Base-by-base conservation (phyloP, 2,888 invertebrate genomes). In the Cheilosia grossa region DNA sequence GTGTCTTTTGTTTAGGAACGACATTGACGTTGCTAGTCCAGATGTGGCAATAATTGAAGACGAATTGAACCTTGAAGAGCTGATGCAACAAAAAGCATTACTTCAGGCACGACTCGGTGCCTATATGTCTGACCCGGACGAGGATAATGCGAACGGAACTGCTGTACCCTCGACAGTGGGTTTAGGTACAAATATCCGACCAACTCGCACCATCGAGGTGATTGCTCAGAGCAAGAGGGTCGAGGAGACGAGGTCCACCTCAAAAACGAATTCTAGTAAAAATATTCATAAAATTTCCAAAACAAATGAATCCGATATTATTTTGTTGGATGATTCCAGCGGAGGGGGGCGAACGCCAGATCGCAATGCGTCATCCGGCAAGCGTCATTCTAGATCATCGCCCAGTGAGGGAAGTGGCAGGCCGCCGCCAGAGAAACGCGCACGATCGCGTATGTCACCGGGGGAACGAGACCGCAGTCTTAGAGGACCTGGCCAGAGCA, bases 51-150 rank as follows among this genome's bases (percentile, higher is more conserved):
- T 96, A 75, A 95, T 96, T 75, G 97, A 97, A 90, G 97, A 97
- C 87, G 97, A 97, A 88, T 94, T 97, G 88, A 97, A 97, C 90
- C 92, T 97, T 33, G 97, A 97, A 89, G 97, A 97, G 87, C 92
- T 97, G 75, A 97, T 97, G 97, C 95, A 95, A 89, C 97, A 97
- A 90, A 97, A 97, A 92, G 97, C 96, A 89, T 88, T 95, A 53
- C 92, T 97, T 54, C 97, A 97, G 92, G 96, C 96, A 47, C 93
- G 96, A 42, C 92, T 96, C 58, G 95, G 95, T 56, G 96, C 96
- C 82, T 96, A 96, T 90, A 93, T 94, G 89, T 96, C 95, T 0
- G 95, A 95, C 85, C 94, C 94, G 40, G 94, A 94, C 59, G 94
- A 94, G 54, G 94, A 85, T 19, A 85, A 94, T 5, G 94, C 93